Percentiles rank a stretch among this genome's conserved stretches.
phyloP scores from a whole-genome alignment of 2,113 vertebrate genomes.

The Microtus montanus region DNA sequence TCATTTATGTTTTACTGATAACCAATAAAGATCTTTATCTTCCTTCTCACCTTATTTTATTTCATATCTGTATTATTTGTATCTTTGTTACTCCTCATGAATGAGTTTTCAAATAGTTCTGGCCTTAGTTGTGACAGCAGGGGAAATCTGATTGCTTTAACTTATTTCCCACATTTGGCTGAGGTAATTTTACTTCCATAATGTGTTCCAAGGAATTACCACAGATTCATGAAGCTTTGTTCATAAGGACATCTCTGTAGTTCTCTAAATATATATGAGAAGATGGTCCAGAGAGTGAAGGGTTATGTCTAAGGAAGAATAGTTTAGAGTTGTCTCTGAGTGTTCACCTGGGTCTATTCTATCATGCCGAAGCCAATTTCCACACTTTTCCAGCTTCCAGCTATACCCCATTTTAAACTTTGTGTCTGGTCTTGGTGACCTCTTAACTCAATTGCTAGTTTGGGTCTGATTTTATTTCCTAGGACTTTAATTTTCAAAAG shows the following conservation, averaged over 20 bases:
- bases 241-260: neutral
- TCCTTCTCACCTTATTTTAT: neutral
- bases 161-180: neutral
- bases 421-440: neutral
- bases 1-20: neutral
- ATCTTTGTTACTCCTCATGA: neutral
- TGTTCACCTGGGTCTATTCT: neutral
- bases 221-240: neutral
- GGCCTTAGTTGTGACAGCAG: neutral
- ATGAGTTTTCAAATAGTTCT: neutral
- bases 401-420: neutral
- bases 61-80: neutral
- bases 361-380: neutral
- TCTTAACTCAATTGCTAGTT: neutral
- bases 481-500: neutral
- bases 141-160: neutral
- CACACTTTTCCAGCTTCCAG: neutral
- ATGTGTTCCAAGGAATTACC: neutral
- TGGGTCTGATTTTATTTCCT: neutral
- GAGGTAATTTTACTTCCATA: neutral
- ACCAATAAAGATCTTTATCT: slow-evolving; percentile 32
- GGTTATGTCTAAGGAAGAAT: neutral
- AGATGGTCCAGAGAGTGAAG: neutral
- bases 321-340: neutral
- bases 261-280: neutral